Percentiles rank a stretch among this genome's conserved stretches.
Conservation (phyloP, 2,888 invertebrate species). For the Cheilosia variabilis region DNA sequence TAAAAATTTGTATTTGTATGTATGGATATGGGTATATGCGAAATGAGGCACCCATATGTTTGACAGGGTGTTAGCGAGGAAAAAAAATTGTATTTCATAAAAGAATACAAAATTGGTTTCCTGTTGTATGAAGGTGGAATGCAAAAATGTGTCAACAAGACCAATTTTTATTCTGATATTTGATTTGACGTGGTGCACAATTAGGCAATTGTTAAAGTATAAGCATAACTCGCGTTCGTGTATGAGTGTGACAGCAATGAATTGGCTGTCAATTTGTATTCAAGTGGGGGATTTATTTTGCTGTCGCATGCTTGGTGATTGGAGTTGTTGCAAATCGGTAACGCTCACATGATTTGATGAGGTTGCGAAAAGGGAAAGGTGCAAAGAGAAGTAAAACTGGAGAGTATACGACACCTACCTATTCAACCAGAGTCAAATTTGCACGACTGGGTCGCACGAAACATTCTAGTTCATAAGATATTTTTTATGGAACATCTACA, state of each 20-base stretch:
- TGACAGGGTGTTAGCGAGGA: constrained; percentile 9
- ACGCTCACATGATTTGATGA: too few species aligned
- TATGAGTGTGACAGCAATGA: neutral
- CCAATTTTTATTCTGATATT: neutral
- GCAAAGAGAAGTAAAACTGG: too few species aligned
- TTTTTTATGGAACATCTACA: too few species aligned
- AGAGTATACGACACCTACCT: too few species aligned
- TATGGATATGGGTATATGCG: neutral
- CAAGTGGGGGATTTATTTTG: neutral
- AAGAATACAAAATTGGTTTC: constrained; percentile 29
- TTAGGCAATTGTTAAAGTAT: neutral
- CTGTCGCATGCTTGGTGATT: neutral
- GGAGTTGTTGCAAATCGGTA: too few species aligned
- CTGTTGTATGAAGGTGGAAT: neutral
- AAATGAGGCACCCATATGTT: constrained; percentile 5
- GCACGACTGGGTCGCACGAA: too few species aligned
- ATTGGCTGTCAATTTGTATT: constrained; percentile 3
- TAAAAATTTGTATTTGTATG: neutral
- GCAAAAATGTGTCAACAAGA: neutral
- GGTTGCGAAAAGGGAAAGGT: too few species aligned
- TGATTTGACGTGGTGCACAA: constrained; percentile 7
- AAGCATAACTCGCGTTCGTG: too few species aligned
- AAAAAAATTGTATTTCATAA: constrained; percentile 11
- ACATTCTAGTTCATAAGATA: too few species aligned
- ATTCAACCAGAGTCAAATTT: too few species aligned